A percentile compares a stretch with the other conserved stretches of the same genome.
Evolutionary conservation across 2,888 invertebrate genomes (phyloP).

Genomic region (Cyclophora albipunctata): DNA sequence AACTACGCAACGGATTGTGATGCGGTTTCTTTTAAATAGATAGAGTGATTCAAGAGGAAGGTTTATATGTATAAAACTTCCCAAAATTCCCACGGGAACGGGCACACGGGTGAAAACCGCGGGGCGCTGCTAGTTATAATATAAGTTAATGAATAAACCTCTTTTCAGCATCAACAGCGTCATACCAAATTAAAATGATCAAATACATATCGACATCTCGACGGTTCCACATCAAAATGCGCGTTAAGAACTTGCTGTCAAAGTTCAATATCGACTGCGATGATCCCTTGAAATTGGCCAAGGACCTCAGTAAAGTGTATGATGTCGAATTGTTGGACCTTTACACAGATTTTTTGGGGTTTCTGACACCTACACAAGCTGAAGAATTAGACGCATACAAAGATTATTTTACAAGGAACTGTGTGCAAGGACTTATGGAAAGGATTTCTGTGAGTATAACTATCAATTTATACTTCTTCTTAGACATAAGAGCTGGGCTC

Average conservation of each 20-base stretch:
- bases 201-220: slow-evolving; percentile 20
- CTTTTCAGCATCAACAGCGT: slow-evolving; percentile 39
- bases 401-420: slow-evolving; percentile 49
- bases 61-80: too few relatives aligned
- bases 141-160: too few relatives aligned
- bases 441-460: slow-evolving; percentile 31
- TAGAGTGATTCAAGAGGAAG: too few relatives aligned
- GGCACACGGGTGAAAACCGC: too few relatives aligned
- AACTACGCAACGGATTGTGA: too few relatives aligned
- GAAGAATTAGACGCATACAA: slow-evolving; percentile 39
- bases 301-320: slow-evolving; percentile 25
- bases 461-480: too few relatives aligned
- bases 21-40: too few relatives aligned
- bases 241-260: slow-evolving; percentile 26
- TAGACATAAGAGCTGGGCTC: too few relatives aligned
- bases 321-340: slow-evolving; percentile 37
- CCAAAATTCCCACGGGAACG: too few relatives aligned
- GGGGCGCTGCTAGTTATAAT: too few relatives aligned
- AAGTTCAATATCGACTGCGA: slow-evolving; percentile 32
- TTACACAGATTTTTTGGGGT: slow-evolving; percentile 51
- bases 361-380: slow-evolving; percentile 54
- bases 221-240: slow-evolving; percentile 27
- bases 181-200: slow-evolving; percentile 43
- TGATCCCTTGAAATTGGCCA: slow-evolving; percentile 31
- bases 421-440: slow-evolving; percentile 35